phyloP scores from a whole-genome alignment of 2,113 vertebrate species.

The Corythaeola cristata region DNA sequence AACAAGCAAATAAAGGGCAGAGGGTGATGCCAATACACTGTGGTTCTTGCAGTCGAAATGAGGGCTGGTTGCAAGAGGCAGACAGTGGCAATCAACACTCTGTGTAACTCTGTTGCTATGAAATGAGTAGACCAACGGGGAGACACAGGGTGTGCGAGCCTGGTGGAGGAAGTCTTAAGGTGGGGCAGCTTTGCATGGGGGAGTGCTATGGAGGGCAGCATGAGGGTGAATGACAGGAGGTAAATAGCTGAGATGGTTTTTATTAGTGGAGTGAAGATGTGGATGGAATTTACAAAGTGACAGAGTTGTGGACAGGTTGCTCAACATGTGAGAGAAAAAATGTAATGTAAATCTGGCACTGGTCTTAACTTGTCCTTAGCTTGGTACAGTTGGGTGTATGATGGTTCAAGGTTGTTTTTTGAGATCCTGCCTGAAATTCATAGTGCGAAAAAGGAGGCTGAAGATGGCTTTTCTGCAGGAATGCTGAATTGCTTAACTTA shows the following conservation, averaged over 20 bases:
- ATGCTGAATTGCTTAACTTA: background rate
- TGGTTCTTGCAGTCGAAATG: background rate
- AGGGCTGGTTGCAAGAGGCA: background rate
- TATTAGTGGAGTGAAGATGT: background rate
- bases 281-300: background rate
- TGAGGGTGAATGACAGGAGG: background rate
- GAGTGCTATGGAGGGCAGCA: background rate
- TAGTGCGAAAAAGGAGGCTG: background rate
- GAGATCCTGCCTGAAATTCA: background rate
- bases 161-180: background rate
- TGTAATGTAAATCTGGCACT: background rate
- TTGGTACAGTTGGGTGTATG: background rate
- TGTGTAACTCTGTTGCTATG: background rate
- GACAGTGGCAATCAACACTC: background rate
- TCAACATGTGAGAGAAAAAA: background rate
- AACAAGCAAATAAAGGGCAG: background rate
- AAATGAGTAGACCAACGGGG: background rate
- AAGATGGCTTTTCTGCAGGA: background rate
- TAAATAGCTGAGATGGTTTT: background rate
- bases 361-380: conserved; percentile 29
- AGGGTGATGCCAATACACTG: background rate
- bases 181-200: background rate
- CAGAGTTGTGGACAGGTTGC: background rate
- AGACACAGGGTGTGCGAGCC: background rate
- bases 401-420: background rate